Conservation (phyloP, 2,888 invertebrate species). For the Dasysyrphus albostriatus region DNA sequence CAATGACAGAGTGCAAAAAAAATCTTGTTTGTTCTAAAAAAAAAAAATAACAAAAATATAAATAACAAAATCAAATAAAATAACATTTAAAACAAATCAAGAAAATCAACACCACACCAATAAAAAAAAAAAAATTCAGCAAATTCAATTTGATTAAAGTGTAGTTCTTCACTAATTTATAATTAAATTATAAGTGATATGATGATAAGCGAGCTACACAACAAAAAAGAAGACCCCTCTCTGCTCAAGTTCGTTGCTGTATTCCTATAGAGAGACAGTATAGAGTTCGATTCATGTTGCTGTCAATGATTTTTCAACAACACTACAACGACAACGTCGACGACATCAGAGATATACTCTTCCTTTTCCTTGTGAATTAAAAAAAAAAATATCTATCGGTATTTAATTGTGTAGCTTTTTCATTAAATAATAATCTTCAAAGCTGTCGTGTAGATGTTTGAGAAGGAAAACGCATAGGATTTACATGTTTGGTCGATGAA, state of each 20-base stretch:
- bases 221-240: slow-evolving; percentile 1
- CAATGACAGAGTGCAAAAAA: slow-evolving; percentile 52
- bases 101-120: slow-evolving; percentile 37
- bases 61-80: slow-evolving; percentile 20
- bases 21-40: slow-evolving; percentile 58
- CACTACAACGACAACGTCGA: neutral
- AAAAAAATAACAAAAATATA: neutral
- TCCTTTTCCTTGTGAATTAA: slow-evolving; percentile 3
- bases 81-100: slow-evolving; percentile 33
- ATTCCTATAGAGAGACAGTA: neutral
- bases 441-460: slow-evolving; percentile 8
- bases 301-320: slow-evolving; percentile 20
- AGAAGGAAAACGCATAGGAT: neutral
- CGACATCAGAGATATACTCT: slow-evolving; percentile 1
- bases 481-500: slow-evolving; percentile 14
- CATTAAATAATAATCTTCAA: slow-evolving; percentile 31
- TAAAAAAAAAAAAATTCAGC: slow-evolving; percentile 61
- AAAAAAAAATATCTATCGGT: slow-evolving; percentile 2
- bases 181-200: slow-evolving; percentile 72
- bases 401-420: slow-evolving; percentile 27
- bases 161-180: slow-evolving; percentile 67
- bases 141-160: slow-evolving; percentile 71
- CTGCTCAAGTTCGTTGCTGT: slow-evolving; percentile 46
- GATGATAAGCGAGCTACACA: slow-evolving; percentile 51
- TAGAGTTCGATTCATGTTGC: slow-evolving; percentile 1